Conservation (phyloP, 2,888 invertebrate species). For the Thysanoteuthis rhombus region DNA sequence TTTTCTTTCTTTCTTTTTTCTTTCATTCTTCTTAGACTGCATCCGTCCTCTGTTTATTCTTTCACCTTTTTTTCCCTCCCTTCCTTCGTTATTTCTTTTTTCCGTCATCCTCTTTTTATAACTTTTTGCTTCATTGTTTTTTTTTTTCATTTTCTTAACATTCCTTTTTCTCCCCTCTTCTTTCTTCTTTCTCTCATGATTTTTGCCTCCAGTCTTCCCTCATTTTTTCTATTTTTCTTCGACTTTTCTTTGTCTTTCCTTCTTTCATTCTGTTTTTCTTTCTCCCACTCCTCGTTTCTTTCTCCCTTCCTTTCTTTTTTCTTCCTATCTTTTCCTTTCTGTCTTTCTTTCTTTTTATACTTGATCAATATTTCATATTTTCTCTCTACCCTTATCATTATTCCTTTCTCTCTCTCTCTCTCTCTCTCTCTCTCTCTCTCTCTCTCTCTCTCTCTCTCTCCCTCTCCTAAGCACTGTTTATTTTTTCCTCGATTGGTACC, state of each 20-base stretch:
- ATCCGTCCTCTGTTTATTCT: not conserved
- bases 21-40: not conserved
- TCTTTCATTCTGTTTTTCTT: not conserved
- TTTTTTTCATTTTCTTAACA: not conserved
- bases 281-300: not conserved
- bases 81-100: not conserved
- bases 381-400: not conserved
- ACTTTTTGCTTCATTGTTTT: not conserved
- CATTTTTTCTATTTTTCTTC: no score
- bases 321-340: not conserved
- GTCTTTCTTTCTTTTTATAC: not conserved
- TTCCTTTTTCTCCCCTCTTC: not conserved
- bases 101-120: not conserved
- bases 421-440: not conserved
- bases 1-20: not conserved
- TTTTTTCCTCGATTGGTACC: no score
- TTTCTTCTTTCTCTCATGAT: not conserved
- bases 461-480: no score
- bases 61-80: not conserved
- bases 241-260: not conserved
- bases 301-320: not conserved
- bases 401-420: not conserved
- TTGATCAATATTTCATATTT: not conserved
- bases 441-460: no score
- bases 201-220: no score